Evolutionary conservation across 2,113 vertebrate genomes (phyloP).

Genomic region (Chaetura pelagica): DNA sequence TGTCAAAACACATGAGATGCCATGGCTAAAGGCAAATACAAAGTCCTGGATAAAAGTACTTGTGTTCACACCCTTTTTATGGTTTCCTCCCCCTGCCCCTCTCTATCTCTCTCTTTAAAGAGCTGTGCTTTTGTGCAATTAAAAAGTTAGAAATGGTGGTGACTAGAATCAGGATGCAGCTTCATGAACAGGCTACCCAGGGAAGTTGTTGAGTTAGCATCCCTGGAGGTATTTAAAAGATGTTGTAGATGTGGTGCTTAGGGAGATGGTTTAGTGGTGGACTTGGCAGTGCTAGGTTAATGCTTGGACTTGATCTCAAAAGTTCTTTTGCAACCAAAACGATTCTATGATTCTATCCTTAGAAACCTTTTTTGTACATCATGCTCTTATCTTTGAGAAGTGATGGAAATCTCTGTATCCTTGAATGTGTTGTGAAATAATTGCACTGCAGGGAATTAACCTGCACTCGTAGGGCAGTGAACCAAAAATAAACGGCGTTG

Average conservation of each 20-base stretch:
- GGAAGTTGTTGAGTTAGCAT: no score
- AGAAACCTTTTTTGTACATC: background rate
- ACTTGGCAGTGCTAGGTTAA: no score
- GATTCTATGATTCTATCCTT: background rate
- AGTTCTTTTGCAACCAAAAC: no score
- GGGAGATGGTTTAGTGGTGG: no score
- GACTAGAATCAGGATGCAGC: background rate
- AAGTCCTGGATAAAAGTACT: background rate
- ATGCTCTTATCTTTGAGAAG: background rate
- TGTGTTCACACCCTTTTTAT: background rate
- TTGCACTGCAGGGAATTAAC: background rate
- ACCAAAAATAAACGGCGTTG: background rate
- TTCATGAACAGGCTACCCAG: background rate
- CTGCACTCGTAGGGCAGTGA: background rate
- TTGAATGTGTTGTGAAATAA: background rate
- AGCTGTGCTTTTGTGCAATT: background rate
- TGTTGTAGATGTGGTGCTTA: no score
- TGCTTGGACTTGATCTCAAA: no score
- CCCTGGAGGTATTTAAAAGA: no score
- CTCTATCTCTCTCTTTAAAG: fast-evolving
- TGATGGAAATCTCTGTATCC: background rate
- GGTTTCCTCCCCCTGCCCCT: background rate
- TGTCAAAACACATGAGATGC: background rate
- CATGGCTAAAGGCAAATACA: background rate
- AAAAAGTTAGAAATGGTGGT: background rate